A percentile compares a stretch with the other conserved stretches of the same genome.
These are phyloP conservation scores for Tachina lurida DNA, from an alignment of 2,888 invertebrate genomes.

Conservation along the genomic window DNA sequence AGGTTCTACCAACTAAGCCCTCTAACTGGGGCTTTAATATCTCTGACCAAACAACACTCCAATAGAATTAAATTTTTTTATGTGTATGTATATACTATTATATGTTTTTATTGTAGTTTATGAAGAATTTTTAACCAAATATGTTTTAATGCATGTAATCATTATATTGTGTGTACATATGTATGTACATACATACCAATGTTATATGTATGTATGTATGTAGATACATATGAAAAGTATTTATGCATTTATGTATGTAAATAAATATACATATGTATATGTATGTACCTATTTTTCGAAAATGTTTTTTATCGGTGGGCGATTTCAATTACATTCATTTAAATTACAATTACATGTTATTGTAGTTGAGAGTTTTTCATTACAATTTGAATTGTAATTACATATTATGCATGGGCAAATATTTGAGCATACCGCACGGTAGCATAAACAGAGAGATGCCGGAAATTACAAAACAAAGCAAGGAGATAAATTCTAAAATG, in stretches of 20 bases:
- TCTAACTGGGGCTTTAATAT: slow-evolving; percentile 84
- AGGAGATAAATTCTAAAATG: no score
- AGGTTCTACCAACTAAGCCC: slow-evolving; percentile 87
- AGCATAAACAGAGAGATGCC: no score
- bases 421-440: no score
- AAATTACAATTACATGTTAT: no score
- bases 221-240: slow-evolving; percentile 19
- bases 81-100: slow-evolving; percentile 1
- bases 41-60: slow-evolving; percentile 62
- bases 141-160: slow-evolving; percentile 5
- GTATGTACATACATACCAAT: slow-evolving; percentile 14
- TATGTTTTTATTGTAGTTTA: background rate
- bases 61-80: slow-evolving; percentile 39
- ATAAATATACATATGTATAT: no score
- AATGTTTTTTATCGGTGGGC: no score
- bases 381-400: no score
- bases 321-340: no score
- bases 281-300: background rate
- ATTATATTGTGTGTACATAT: slow-evolving; percentile 51
- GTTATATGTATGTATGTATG: background rate
- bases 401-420: no score
- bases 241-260: slow-evolving; percentile 26
- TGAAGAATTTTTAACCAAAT: slow-evolving; percentile 43
- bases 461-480: no score
- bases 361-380: no score